Conservation (phyloP, 2,113 vertebrate species). For the Boleophthalmus pectinirostris region DNA sequence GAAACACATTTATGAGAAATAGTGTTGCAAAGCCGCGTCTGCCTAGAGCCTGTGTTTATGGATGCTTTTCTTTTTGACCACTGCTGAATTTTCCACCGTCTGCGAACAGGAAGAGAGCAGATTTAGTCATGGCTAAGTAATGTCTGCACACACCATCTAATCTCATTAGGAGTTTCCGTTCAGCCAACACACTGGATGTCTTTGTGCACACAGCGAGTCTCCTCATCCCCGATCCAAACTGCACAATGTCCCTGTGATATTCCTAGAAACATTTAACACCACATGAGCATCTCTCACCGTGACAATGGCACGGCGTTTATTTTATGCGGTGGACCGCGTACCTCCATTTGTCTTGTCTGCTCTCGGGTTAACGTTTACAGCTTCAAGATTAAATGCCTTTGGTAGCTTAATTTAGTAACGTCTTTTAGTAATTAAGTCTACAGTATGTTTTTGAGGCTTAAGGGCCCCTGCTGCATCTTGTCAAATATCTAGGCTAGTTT, state of each 20-base stretch:
- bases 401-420: neutral
- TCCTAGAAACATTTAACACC: slow-evolving; percentile 32
- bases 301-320: neutral
- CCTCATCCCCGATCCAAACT: slow-evolving; percentile 23
- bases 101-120: slow-evolving; percentile 89
- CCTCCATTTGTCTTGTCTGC: slow-evolving; percentile 1
- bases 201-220: slow-evolving; percentile 78
- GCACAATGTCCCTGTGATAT: slow-evolving; percentile 18
- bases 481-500: neutral
- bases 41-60: neutral
- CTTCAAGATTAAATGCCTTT: neutral
- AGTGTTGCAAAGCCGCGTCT: neutral
- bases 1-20: slow-evolving; percentile 2
- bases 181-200: slow-evolving; percentile 89
- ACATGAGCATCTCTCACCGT: slow-evolving; percentile 8
- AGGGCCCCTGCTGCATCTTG: neutral
- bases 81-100: slow-evolving; percentile 88
- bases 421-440: neutral
- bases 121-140: slow-evolving; percentile 96
- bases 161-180: slow-evolving; percentile 98
- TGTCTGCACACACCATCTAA: slow-evolving; percentile 95
- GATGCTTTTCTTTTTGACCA: slow-evolving; percentile 61
- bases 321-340: neutral
- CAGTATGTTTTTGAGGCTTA: neutral
- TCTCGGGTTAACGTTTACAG: neutral